Percentiles rank a stretch among this genome's conserved stretches.
Conservation (phyloP, 2,113 vertebrate genomes). For the Terrapene triunguis region DNA sequence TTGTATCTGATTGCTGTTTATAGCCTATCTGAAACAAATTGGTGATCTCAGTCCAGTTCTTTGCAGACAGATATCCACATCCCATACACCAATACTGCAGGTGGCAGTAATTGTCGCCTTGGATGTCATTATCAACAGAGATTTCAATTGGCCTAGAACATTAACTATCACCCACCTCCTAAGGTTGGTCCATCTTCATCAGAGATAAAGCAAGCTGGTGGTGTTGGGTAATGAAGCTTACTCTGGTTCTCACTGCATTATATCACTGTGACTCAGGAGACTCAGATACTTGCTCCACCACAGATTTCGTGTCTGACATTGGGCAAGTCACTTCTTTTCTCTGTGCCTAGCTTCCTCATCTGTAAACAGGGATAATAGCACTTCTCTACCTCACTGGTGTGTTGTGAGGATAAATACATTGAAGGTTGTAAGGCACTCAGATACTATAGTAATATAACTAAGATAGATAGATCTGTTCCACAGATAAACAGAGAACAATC, state of each 20-base stretch:
- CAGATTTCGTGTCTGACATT: not conserved
- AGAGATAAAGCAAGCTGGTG: fast-evolving
- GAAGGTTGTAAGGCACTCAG: not conserved
- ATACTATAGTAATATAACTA: not conserved
- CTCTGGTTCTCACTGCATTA: fast-evolving
- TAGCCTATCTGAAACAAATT: not conserved
- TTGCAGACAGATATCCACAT: not conserved
- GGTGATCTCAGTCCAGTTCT: not conserved
- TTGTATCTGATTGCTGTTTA: not conserved
- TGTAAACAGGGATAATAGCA: not conserved
- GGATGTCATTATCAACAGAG: not conserved
- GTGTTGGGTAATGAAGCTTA: not conserved
- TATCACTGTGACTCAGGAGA: not conserved
- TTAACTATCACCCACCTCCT: fast-evolving
- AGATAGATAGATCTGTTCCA: not conserved
- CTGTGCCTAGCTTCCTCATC: not conserved
- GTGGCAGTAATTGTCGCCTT: not conserved
- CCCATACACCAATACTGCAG: not conserved
- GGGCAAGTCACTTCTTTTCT: not conserved
- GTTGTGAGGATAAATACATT: not conserved
- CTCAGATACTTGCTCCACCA: fast-evolving
- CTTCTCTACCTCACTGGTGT: not conserved
- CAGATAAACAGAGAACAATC: not conserved
- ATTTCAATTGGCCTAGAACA: fast-evolving
- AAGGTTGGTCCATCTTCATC: not conserved